Evolutionary conservation across 2,888 invertebrate genomes (phyloP), one percentile per base, ranked within the genome.

Genomic region (Nowickia ferox): DNA sequence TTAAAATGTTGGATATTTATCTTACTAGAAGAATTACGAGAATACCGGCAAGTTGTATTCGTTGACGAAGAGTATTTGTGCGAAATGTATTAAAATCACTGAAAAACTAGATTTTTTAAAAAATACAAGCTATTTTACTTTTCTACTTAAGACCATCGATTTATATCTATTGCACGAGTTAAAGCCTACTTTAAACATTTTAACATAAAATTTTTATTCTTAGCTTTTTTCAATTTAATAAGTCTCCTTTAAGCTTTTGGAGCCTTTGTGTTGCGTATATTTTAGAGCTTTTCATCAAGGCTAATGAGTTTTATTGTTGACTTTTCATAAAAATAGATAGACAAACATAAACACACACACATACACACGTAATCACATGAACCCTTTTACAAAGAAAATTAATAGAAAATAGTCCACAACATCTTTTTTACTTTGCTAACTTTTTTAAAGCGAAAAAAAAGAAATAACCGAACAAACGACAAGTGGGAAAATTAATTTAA

Each of bases 251-350:
- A 3, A 8, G 48, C 3, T 48, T 66, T 48, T 48, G 38, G 38
- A 48, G n/a, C 51, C 11, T 30, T n/a, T 15, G 46, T 46, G 9
- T 9, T 17, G 61, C 13, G 10, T 22, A 22, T 44, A 9, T 11
- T 13, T 53, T 53, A 19, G 19, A 53, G 68, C 17, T 42, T 40
- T 40, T 61, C 9, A 17, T 61, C 51, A 44, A 71, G 55, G 71
- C 79, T 79, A 79, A 79, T 79, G 63, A 71, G 63, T 69, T 17
- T 61, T 69, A 22, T 63, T 59, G 22, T 40, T 51, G 48, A 22
- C 9, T 51, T 69, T 69, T 53, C 17, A 53, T 9, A 11, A 30
- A 2, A 59, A 57, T 6, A 30, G 1, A 30, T 30, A 68, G 11
- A 65, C n/a, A 22, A 30, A 42, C 59, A 48, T 38, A 51, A 63